A percentile compares a stretch with the other conserved stretches of the same genome.
phyloP scores from a whole-genome alignment of 2,888 invertebrate genomes.

The Caenorhabditis auriculariae region DNA sequence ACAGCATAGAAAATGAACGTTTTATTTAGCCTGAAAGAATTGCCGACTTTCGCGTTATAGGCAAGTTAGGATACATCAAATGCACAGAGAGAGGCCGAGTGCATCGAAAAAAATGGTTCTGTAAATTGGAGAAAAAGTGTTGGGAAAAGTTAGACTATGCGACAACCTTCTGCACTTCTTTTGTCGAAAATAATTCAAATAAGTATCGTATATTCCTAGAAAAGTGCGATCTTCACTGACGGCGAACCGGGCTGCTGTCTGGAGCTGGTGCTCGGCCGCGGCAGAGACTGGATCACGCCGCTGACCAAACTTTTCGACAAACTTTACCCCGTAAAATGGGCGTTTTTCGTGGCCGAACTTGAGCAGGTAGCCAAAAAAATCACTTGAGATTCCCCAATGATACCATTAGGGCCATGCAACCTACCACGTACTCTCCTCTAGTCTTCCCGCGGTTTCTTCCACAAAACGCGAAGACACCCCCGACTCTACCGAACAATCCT shows the following conservation, averaged over 20 bases:
- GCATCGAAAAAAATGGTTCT: too few relatives aligned
- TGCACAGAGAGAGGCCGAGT: too few relatives aligned
- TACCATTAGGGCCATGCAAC: constrained; percentile 41
- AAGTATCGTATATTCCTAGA: too few relatives aligned
- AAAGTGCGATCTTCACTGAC: constrained; percentile 43
- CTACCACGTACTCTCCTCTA: constrained; percentile 32
- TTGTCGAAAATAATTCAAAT: too few relatives aligned
- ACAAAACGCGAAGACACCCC: constrained; percentile 37
- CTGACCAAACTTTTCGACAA: constrained; percentile 36
- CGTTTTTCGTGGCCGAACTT: constrained; percentile 43
- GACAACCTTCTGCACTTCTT: too few relatives aligned
- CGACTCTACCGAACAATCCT: constrained; percentile 39
- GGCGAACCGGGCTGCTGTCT: constrained; percentile 37
- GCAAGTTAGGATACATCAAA: too few relatives aligned
- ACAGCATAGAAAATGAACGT: too few relatives aligned
- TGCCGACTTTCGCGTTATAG: too few relatives aligned
- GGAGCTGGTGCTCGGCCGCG: constrained; percentile 40
- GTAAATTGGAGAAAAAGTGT: too few relatives aligned
- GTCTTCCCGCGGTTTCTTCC: constrained; percentile 23
- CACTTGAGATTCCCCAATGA: too few relatives aligned
- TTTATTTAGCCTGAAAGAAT: too few relatives aligned
- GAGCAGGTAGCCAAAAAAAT: constrained; percentile 27
- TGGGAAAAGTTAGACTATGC: too few relatives aligned
- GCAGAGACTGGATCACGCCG: constrained; percentile 44
- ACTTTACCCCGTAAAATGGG: constrained; percentile 45